Evolutionary conservation across 2,113 vertebrate genomes (phyloP).

Genomic region (Amblyornis subalaris): DNA sequence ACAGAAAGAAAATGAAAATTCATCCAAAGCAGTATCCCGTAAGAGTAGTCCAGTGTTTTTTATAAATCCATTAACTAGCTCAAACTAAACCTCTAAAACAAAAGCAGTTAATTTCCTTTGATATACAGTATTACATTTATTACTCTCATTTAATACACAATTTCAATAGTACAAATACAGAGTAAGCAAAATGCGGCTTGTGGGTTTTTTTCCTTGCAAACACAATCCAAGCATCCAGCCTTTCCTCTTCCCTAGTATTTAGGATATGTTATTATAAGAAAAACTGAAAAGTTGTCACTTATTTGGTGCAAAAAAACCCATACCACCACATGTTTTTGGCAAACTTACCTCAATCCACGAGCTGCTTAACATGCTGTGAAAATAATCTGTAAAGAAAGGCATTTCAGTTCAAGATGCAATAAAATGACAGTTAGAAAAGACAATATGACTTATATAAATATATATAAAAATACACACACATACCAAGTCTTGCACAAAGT

Average conservation of each 20-base stretch:
- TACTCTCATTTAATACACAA: not conserved
- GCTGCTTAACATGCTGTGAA: constrained; percentile 95
- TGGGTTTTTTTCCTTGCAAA: not conserved
- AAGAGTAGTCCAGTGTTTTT: not conserved
- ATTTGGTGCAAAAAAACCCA: not conserved
- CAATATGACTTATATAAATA: not conserved
- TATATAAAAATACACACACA: constrained; percentile 24
- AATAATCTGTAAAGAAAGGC: constrained; percentile 86
- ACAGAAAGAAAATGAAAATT: not conserved
- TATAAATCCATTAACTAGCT: not conserved
- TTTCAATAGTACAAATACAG: not conserved
- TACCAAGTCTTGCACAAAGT: constrained; percentile 94
- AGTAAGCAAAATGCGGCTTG: not conserved
- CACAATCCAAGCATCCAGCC: not conserved
- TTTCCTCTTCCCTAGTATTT: not conserved
- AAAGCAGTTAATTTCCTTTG: not conserved
- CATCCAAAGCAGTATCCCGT: not conserved
- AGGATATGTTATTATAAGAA: not conserved
- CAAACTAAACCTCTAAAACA: not conserved
- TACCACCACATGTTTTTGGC: not conserved
- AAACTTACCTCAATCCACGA: constrained; percentile 94
- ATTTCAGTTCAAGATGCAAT: constrained; percentile 32
- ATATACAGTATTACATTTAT: not conserved
- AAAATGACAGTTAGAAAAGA: not conserved
- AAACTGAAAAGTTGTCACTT: not conserved